phyloP scores from a whole-genome alignment of 2,113 vertebrate species.

The Manacus vitellinus region DNA sequence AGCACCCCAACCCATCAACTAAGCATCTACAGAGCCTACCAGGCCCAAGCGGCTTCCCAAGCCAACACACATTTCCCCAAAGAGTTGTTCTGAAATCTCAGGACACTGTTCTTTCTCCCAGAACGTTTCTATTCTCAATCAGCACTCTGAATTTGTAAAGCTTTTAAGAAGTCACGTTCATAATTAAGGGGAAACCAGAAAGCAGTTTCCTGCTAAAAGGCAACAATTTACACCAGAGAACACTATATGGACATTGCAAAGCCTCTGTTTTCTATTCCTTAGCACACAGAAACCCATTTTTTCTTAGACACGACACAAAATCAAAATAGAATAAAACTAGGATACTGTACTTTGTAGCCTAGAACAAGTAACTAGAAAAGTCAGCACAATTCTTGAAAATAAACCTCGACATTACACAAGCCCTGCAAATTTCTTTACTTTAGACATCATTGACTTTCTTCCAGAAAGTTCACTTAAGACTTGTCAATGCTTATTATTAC shows the following conservation, averaged over 20 bases:
- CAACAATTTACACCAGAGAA: not conserved
- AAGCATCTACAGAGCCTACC: not conserved
- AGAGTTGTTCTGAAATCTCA: not conserved
- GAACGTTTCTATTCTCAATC: not conserved
- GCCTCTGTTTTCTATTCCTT: not conserved
- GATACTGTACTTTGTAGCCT: not conserved
- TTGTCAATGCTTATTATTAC: not conserved
- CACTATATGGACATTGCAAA: not conserved
- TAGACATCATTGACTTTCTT: not conserved
- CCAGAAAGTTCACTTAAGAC: not conserved
- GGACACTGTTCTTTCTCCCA: not conserved
- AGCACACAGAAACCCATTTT: not conserved
- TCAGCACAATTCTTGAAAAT: not conserved
- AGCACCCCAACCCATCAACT: not conserved
- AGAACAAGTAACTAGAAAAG: not conserved
- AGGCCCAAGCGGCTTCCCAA: accelerated
- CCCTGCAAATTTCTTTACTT: not conserved
- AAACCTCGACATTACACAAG: accelerated
- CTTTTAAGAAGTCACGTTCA: not conserved
- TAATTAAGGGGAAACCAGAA: not conserved
- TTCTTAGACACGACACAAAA: not conserved
- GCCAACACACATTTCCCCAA: accelerated
- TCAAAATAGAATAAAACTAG: not conserved
- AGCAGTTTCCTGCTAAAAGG: not conserved
- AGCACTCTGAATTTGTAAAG: not conserved